Evolutionary conservation across 2,888 invertebrate genomes (phyloP).

Genomic region (Alloplasta piceator): DNA sequence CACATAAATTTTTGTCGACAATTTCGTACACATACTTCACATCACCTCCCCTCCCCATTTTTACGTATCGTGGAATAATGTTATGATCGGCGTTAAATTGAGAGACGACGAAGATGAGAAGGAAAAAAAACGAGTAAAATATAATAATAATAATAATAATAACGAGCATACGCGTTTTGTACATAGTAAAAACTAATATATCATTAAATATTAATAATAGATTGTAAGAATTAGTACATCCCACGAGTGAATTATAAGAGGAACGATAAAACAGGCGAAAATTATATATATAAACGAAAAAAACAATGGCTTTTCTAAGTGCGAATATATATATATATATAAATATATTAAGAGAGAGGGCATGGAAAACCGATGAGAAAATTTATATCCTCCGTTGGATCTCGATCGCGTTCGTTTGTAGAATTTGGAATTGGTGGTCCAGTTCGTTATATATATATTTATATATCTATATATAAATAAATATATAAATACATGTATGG

Average conservation of each 20-base stretch:
- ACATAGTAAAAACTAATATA: slow-evolving; percentile 80
- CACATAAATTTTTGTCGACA: slow-evolving; percentile 42
- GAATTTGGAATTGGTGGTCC: slow-evolving; percentile 71
- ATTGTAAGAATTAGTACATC: slow-evolving; percentile 62
- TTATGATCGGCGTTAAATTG: slow-evolving; percentile 54
- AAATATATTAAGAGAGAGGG: slow-evolving; percentile 69
- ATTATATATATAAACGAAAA: slow-evolving; percentile 43
- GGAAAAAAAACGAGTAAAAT: too few relatives aligned
- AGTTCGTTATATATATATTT: slow-evolving; percentile 78
- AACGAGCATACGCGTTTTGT: too few relatives aligned
- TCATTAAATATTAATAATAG: slow-evolving; percentile 78
- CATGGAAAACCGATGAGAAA: slow-evolving; percentile 60
- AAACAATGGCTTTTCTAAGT: slow-evolving; percentile 68
- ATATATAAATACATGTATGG: too few relatives aligned
- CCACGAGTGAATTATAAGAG: slow-evolving; percentile 49
- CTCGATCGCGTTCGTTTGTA: slow-evolving; percentile 70
- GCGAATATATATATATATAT: too few relatives aligned
- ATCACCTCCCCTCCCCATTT: slow-evolving; percentile 40
- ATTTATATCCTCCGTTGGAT: slow-evolving; percentile 56
- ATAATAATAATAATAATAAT: too few relatives aligned
- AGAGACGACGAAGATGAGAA: too few relatives aligned
- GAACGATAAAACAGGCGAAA: slow-evolving; percentile 28
- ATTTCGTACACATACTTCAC: slow-evolving; percentile 58
- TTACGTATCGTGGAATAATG: slow-evolving; percentile 61
- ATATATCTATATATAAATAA: too few relatives aligned